Conservation (phyloP, 2,113 vertebrate species). For the Peromyscus polionotus region DNA sequence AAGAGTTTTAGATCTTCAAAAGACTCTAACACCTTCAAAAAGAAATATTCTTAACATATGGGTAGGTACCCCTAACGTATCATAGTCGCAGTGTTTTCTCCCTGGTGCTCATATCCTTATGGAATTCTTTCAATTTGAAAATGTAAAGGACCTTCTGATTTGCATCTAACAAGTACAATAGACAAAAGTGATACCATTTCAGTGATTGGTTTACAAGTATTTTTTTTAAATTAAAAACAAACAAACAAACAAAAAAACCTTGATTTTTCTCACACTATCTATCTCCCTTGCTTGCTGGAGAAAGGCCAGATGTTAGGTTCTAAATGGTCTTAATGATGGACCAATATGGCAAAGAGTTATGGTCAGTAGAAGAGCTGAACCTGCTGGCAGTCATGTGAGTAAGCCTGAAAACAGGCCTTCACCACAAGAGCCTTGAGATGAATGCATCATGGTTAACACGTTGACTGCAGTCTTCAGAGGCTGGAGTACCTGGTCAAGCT, state of each 20-base stretch:
- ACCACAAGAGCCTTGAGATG: neutral
- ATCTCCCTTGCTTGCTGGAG: neutral
- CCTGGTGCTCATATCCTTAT: neutral
- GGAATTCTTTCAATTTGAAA: neutral
- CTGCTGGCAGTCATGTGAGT: neutral
- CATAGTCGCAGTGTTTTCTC: neutral
- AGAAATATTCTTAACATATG: neutral
- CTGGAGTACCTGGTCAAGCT: neutral
- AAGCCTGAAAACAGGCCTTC: neutral
- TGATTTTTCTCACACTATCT: neutral
- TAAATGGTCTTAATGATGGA: neutral
- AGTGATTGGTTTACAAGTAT: conserved; percentile 12
- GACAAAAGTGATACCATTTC: neutral
- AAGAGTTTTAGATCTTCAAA: conserved; percentile 16
- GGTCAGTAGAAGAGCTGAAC: neutral
- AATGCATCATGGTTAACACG: neutral
- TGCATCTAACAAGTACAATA: neutral
- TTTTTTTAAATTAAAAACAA: neutral
- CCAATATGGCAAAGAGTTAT: neutral
- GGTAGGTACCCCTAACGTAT: neutral
- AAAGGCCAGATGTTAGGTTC: neutral
- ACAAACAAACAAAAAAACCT: neutral
- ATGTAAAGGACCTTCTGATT: neutral
- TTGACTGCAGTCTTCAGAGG: neutral
- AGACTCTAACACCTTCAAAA: neutral